Base-by-base conservation (phyloP, 2,797 vertebrate genomes). In the Distichodus sexfasciatus region DNA sequence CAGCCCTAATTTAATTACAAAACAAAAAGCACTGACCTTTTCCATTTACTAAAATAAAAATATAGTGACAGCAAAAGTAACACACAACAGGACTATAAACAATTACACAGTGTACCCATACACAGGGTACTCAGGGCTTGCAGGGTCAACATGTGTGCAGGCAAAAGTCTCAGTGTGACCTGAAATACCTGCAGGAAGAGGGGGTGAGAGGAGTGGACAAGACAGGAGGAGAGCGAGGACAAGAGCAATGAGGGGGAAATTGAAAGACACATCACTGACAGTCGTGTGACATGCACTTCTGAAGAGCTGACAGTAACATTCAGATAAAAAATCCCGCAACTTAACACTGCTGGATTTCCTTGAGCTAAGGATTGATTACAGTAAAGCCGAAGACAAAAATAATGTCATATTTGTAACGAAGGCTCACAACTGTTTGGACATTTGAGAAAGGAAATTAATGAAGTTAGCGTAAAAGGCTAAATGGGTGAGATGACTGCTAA, bases 391-490 rank as follows among this genome's bases (percentile, higher is more conserved):
- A 44, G 4, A 47, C 7, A 14, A 29, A 36, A 10, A 67, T n/a
- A 21, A 51, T 62, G 38, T 67, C 44, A 67, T 71, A 50, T 67
- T 66, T 17, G 40, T 15, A 69, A 43, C 12, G 8, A 9, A 43
- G 26, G n/a, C 59, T 54, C 55, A 71, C 66, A 54, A 70, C 14
- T 15, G 9, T 65, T 29, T 61, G 10, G 40, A 43, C 59, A n/a
- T 23, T 29, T 24, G 21, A 51, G n/a, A 26, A 64, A 31, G 4
- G 46, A 67, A 66, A 47, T 65, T 62, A 36, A 59, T 29, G 57
- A 1, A 21, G 31, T 17, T 41, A 23, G 23, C 44, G 55, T 24
- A 26, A 64, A 31, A 11, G 11, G 1, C 15, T 14, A 21, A 71
- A 29, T 28, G 47, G 63, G 63, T 66, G 59, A 19, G 24, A 54